Evolutionary conservation across 53 echinoderm and acorn worm species (phyloP), one percentile per base, ranked within the genome.

Genomic region (Glandiceps talaboti): DNA sequence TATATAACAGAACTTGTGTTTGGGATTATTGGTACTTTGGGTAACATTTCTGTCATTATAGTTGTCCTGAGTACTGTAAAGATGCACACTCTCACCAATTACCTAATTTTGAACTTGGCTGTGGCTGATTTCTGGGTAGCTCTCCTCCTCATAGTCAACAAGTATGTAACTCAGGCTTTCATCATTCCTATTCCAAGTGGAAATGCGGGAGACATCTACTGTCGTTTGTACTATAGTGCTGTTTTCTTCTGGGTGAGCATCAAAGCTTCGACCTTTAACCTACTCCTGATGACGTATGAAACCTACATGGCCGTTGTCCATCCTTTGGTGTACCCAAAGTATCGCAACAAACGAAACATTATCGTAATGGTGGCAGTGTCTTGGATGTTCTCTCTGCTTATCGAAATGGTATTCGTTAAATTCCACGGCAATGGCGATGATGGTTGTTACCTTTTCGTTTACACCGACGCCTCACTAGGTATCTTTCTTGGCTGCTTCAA

Each of bases 191-290:
- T 76, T 29, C 91, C 99, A 32, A 77, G 85, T 30, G 28, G 33
- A 0, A 74, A 81, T 1, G 91, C 88, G 6, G 99, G 89, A 28
- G 93, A 94, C 32, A 30, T 99, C 74, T 93, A 86, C 81, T 99
- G 99, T 45, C 79, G 99, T 30, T 73, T 92, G 27, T 99, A 94
- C 83, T 79, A 76, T 64, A 99, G 83, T 77, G 82, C 85, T 25
- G 80, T 87, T 33, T 82, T 99, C 74, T 99, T 99, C 78, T 99
- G 99, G 99, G 86, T 91, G 31, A 81, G 99, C 79, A 91, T 99
- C 32, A 99, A 93, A n/a, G 94, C 99, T 0, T 99, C 99, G 1
- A 93, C 93, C 1, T 97, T 94, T 78, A 91, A 94, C 77, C 86
- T 99, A 10, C 87, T 99, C 30, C 84, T 86, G 29, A 93, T 99